Percentiles rank a stretch among this genome's conserved stretches.
These are phyloP conservation scores for Corella eumyota DNA, from an alignment of 23 tunicate species.

Conservation along the genomic window DNA sequence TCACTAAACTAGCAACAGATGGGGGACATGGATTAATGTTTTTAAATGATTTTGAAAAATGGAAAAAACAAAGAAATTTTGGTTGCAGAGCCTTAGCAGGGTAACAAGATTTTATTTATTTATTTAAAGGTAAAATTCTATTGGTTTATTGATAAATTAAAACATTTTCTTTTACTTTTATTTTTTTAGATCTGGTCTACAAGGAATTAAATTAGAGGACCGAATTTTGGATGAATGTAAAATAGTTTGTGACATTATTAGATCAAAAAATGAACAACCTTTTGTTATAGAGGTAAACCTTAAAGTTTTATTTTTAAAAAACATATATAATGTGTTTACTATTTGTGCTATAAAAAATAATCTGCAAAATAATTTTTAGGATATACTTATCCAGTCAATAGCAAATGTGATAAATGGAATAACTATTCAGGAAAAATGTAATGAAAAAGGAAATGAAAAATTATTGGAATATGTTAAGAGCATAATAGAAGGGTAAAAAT, in stretches of 20 bases:
- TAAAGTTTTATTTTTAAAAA: no score
- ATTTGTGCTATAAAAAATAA: no score
- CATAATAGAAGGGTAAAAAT: no score
- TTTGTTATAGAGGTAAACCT: constrained; percentile 1
- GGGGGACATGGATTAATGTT: constrained; percentile 1
- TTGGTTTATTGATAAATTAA: no score
- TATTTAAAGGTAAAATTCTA: no score
- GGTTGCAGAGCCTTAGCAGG: constrained; percentile 10
- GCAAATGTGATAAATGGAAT: constrained; percentile 5
- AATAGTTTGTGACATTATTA: neutral
- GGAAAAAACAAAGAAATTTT: constrained; percentile 15
- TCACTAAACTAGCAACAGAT: neutral
- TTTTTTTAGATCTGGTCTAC: neutral
- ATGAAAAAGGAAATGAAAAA: constrained; percentile 1
- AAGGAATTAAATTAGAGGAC: neutral
- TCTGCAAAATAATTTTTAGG: no score
- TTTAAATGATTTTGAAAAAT: neutral
- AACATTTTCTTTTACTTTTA: neutral
- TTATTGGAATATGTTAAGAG: neutral
- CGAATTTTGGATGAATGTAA: neutral
- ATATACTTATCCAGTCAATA: no score
- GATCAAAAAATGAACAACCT: neutral
- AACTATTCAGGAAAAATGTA: neutral
- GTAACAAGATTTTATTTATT: no score
- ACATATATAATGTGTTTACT: no score